Percentiles rank a stretch among this genome's conserved stretches.
Conservation (phyloP, 2,113 vertebrate species). For the Trinectes maculatus region DNA sequence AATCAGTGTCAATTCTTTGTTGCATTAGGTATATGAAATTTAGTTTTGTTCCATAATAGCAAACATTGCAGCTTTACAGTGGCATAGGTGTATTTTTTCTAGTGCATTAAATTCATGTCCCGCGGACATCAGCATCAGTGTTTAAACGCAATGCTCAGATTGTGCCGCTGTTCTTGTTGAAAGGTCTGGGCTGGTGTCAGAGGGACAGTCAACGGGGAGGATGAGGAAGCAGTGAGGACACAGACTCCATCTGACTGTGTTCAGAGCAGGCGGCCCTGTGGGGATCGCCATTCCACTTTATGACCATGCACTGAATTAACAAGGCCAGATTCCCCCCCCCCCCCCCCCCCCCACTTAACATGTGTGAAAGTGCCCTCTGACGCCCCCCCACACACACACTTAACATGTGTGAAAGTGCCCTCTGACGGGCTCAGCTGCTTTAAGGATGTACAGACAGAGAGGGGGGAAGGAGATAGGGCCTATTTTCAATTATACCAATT, state of each 20-base stretch:
- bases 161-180: conserved; percentile 9
- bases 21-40: conserved; percentile 20
- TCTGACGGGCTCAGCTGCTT: conserved; percentile 78
- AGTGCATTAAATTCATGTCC: conserved; percentile 16
- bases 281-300: conserved; percentile 78
- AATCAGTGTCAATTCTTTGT: conserved; percentile 6
- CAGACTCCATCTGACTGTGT: conserved; percentile 59
- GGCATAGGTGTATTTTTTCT: conserved; percentile 19
- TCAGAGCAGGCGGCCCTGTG: conserved; percentile 62
- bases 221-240: conserved; percentile 39
- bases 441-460: conserved; percentile 68
- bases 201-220: conserved; percentile 59
- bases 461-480: conserved; percentile 32
- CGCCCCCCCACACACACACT: conserved; percentile 39
- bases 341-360: conserved; percentile 59
- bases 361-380: conserved; percentile 77
- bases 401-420: conserved; percentile 78
- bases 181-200: conserved; percentile 45
- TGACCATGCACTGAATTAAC: conserved; percentile 81
- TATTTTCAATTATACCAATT: conserved; percentile 82
- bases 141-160: conserved; percentile 28
- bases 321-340: conserved; percentile 75
- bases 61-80: conserved; percentile 14
- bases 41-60: conserved; percentile 13
- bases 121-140: conserved; percentile 18